Conservation (phyloP, 2,113 vertebrate species). For the Pseudorasbora parva region DNA sequence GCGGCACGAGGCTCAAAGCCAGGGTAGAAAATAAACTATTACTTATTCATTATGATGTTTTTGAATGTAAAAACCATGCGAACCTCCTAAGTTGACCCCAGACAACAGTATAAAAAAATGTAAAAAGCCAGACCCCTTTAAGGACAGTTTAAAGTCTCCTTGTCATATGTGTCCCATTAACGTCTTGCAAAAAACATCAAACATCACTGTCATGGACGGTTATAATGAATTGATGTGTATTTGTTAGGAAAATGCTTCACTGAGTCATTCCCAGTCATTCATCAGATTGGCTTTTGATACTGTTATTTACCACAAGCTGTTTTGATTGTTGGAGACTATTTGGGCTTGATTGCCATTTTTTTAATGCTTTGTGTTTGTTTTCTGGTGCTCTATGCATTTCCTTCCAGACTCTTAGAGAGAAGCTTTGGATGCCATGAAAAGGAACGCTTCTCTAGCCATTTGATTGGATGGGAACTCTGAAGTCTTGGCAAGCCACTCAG, state of each 20-base stretch:
- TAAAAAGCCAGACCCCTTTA: no score
- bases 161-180: slow-evolving; percentile 6
- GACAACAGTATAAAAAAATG: no score
- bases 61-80: no score
- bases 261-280: background rate
- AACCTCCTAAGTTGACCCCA: no score
- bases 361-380: slow-evolving; percentile 20
- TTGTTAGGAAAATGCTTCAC: background rate
- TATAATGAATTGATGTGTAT: slow-evolving; percentile 8
- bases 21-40: no score
- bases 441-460: background rate
- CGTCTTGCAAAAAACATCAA: background rate
- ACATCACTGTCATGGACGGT: background rate
- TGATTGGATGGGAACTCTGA: slow-evolving; percentile 45
- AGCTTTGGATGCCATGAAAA: slow-evolving; percentile 20
- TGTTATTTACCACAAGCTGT: slow-evolving; percentile 34
- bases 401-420: slow-evolving; percentile 30
- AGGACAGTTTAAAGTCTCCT: background rate
- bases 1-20: no score
- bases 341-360: slow-evolving; percentile 12
- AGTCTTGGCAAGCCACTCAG: slow-evolving; percentile 23
- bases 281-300: slow-evolving; percentile 15
- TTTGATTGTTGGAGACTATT: slow-evolving; percentile 20
- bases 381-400: slow-evolving; percentile 7
- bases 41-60: no score